phyloP scores from a whole-genome alignment of 2,797 vertebrate genomes.

The Apodemus agrarius region DNA sequence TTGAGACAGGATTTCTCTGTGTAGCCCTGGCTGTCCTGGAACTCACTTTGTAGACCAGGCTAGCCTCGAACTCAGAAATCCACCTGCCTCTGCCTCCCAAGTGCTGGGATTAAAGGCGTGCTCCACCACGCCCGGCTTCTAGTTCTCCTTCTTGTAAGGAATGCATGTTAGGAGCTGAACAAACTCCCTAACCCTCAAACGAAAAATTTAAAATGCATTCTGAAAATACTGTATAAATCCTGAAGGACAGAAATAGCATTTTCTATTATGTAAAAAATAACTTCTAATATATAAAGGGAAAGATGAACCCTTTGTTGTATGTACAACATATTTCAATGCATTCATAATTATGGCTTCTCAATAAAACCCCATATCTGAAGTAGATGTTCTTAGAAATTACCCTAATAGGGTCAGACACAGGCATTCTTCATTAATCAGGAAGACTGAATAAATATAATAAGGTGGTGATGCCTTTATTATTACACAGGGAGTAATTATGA shows the following conservation, averaged over 20 bases:
- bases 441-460: constrained; percentile 31
- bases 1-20: too few relatives aligned
- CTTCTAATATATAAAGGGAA: background rate
- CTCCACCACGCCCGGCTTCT: too few relatives aligned
- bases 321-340: background rate
- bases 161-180: background rate
- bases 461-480: background rate
- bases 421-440: background rate
- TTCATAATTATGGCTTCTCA: background rate
- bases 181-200: background rate
- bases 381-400: constrained; percentile 22
- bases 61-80: too few relatives aligned
- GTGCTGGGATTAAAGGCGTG: too few relatives aligned
- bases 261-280: background rate
- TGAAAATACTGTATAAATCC: background rate
- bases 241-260: background rate
- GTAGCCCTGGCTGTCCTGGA: too few relatives aligned
- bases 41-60: too few relatives aligned
- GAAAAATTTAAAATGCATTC: background rate
- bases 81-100: too few relatives aligned
- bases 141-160: background rate
- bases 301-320: background rate
- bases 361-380: background rate
- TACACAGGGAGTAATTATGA: background rate
- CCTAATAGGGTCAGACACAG: background rate